Conservation (phyloP, 2,113 vertebrate species). For the Oncorhynchus keta region DNA sequence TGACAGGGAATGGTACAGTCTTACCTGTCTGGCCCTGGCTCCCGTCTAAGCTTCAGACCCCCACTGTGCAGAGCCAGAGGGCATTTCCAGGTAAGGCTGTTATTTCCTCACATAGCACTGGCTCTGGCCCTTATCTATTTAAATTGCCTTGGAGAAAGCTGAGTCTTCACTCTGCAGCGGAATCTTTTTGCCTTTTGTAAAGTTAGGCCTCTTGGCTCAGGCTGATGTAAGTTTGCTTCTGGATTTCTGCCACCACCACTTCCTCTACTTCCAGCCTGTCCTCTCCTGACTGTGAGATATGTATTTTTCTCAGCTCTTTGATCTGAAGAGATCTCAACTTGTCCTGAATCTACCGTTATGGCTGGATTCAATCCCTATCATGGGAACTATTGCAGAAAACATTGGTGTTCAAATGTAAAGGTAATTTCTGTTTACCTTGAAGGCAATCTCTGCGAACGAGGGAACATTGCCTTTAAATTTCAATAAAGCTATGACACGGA, state of each 20-base stretch:
- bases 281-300: neutral
- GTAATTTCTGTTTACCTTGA: too few species aligned
- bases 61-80: neutral
- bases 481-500: too few species aligned
- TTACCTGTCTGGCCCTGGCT: neutral
- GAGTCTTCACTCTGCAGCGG: slow-evolving; percentile 27
- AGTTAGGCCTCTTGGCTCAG: slow-evolving; percentile 14
- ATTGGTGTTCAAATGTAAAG: too few species aligned
- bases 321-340: too few species aligned
- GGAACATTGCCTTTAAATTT: too few species aligned
- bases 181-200: slow-evolving; percentile 33
- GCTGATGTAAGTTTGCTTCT: slow-evolving; percentile 44
- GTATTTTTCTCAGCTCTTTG: too few species aligned
- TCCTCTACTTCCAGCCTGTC: slow-evolving; percentile 14
- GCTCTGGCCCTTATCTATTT: too few species aligned
- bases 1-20: slow-evolving; percentile 43
- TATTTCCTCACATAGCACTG: slow-evolving; percentile 31
- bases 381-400: too few species aligned
- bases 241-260: slow-evolving; percentile 23
- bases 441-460: too few species aligned
- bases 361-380: too few species aligned
- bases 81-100: slow-evolving; percentile 31
- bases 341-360: too few species aligned
- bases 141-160: neutral
- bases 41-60: neutral